Percentiles rank a stretch among this genome's conserved stretches.
Evolutionary conservation across 2,888 invertebrate genomes (phyloP).

Genomic region (Hermodice carunculata): DNA sequence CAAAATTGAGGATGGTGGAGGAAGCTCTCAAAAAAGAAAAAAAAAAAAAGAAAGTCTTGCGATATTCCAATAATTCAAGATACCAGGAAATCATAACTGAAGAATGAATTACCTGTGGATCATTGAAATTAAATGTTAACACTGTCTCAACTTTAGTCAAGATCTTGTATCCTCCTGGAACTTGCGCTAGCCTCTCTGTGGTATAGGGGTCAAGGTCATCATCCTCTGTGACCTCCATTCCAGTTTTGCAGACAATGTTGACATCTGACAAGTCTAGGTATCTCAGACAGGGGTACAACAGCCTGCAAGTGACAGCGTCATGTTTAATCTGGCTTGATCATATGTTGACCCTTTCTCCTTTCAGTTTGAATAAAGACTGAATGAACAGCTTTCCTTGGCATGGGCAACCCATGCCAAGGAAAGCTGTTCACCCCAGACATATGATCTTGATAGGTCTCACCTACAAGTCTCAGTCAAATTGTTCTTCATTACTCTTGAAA

Average conservation of each 20-base stretch:
- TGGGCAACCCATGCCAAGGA: no score
- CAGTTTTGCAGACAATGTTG: slow-evolving; percentile 18
- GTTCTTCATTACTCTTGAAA: no score
- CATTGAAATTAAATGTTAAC: slow-evolving; percentile 77
- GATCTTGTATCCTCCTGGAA: slow-evolving; percentile 71
- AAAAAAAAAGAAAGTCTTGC: no score
- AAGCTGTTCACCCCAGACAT: no score
- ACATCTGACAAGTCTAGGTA: slow-evolving; percentile 22
- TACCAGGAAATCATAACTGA: no score
- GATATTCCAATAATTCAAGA: no score
- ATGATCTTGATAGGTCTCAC: no score
- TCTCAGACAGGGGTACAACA: slow-evolving; percentile 23
- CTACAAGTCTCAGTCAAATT: no score
- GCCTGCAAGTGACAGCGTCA: neutral
- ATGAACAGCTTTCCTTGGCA: no score
- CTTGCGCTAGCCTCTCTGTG: slow-evolving; percentile 77
- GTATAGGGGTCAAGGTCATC: slow-evolving; percentile 72
- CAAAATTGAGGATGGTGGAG: no score
- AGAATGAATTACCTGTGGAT: slow-evolving; percentile 67
- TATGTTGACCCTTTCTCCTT: neutral
- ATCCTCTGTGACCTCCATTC: slow-evolving; percentile 6
- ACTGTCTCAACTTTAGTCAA: slow-evolving; percentile 75
- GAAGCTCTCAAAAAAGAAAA: no score
- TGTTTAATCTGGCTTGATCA: neutral
- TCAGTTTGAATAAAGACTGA: no score